Conservation (phyloP, 2,888 invertebrate species). For the Cheilosia grossa region DNA sequence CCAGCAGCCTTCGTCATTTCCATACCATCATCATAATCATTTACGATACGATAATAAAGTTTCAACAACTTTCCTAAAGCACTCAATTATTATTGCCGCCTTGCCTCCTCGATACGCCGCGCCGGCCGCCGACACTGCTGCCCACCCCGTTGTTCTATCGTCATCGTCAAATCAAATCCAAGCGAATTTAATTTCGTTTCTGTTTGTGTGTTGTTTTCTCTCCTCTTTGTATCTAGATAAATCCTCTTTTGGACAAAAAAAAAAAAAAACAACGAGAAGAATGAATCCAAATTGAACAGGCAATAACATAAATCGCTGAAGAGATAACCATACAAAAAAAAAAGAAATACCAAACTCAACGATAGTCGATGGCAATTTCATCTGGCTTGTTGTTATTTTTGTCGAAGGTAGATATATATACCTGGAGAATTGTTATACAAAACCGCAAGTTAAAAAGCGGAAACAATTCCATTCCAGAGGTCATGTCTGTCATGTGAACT, state of each 20-base stretch:
- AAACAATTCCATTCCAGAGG: slow-evolving; percentile 68
- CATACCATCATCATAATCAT: slow-evolving; percentile 69
- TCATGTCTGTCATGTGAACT: slow-evolving; percentile 67
- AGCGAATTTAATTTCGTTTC: slow-evolving; percentile 57
- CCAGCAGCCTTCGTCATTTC: slow-evolving; percentile 27
- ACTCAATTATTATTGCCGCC: slow-evolving; percentile 57
- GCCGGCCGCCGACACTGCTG: too few species aligned
- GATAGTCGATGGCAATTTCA: slow-evolving; percentile 44
- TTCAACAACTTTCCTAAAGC: slow-evolving; percentile 57
- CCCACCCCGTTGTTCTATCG: not conserved
- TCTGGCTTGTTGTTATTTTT: slow-evolving; percentile 27
- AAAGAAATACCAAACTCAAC: slow-evolving; percentile 17
- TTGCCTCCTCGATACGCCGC: not conserved
- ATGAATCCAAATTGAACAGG: slow-evolving; percentile 63
- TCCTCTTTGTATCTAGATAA: slow-evolving; percentile 33
- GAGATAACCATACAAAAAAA: slow-evolving; percentile 63
- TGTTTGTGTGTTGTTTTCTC: not conserved
- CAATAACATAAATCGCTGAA: slow-evolving; percentile 70
- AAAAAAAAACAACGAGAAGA: slow-evolving; percentile 8
- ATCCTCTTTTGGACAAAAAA: slow-evolving; percentile 26
- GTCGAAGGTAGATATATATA: slow-evolving; percentile 15
- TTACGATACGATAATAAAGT: slow-evolving; percentile 63
- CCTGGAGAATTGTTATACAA: slow-evolving; percentile 35
- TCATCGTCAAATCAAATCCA: slow-evolving; percentile 35
- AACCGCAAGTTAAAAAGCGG: slow-evolving; percentile 69